Base-by-base conservation (phyloP, 2,888 invertebrate species). In the Portevinia maculata region DNA sequence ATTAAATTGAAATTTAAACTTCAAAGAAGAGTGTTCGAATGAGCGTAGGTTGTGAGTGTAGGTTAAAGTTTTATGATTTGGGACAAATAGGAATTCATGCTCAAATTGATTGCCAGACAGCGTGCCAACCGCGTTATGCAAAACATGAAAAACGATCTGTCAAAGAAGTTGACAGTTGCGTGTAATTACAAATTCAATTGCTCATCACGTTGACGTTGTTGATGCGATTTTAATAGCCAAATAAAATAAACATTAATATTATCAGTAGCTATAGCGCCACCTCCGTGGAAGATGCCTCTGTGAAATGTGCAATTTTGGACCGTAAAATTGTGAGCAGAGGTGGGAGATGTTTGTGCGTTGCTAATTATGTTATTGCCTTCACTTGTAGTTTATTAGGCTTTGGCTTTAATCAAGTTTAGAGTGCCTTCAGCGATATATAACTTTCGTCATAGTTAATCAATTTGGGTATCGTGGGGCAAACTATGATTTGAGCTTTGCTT, bases 141-240 rank as follows among this genome's bases (percentile, higher is more conserved):
- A 65, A 71, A 34, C 37, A 53, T 52, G 44, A 57, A 21, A 37
- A 37, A 28, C n/a, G 41, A 8, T 44, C 62, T 34, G 21, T 8
- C 34, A 39, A 28, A 53, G 17, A 30, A 32, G 15, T 30, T 74
- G 79, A 69, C 60, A 74, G 74, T 74, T 74, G 79, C 67, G 37
- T 41, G 57, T 74, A 74, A 74, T 79, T 74, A 79, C 69, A 44
- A 62, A 79, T 74, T 74, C 74, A 79, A 79, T 79, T 79, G 67
- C n/a, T 62, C 73, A 69, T 64, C 28, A 17, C 15, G 13, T 19
- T 41, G 57, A 30, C 39, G 30, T 24, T 21, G 44, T 37, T 57
- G 67, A 69, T 62, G 79, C 32, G 52, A 48, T 8, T 79, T 79
- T 79, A 62, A 74, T 50, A 41, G 57, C 69, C 69, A 46, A 69